Evolutionary conservation across 2,113 vertebrate genomes (phyloP).

Genomic region (Oryzias javanicus): DNA sequence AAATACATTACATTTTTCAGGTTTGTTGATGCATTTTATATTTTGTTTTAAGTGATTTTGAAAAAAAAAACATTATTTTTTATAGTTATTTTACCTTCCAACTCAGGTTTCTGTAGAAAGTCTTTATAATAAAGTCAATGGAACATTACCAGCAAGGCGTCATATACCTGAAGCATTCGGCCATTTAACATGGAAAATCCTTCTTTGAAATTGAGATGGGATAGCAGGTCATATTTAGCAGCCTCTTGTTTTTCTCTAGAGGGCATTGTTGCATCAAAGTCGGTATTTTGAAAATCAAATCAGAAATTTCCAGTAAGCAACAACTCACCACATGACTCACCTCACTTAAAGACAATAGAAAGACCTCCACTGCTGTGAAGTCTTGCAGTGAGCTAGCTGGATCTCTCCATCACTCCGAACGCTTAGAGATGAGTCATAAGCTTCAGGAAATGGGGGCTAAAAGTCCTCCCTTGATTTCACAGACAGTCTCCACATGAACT

Average conservation of each 20-base stretch:
- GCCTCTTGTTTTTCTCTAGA: not conserved
- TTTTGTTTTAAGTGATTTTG: too few relatives aligned
- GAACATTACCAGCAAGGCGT: not conserved
- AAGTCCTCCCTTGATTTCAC: conserved; percentile 1
- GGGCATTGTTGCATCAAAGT: not conserved
- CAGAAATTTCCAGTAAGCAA: conserved; percentile 39
- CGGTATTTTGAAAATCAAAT: conserved; percentile 18
- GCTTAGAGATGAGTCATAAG: conserved; percentile 41
- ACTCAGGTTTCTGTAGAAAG: too few relatives aligned
- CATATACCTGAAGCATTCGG: not conserved
- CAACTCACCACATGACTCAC: conserved; percentile 46
- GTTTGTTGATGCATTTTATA: too few relatives aligned
- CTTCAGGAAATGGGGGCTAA: conserved; percentile 27
- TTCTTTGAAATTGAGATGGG: conserved; percentile 1
- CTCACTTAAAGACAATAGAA: conserved; percentile 21
- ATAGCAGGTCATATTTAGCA: not conserved
- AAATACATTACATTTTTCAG: too few relatives aligned
- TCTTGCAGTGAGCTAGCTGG: conserved; percentile 14
- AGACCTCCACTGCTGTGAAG: conserved; percentile 12
- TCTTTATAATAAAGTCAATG: not conserved
- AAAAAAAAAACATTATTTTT: too few relatives aligned
- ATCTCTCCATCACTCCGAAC: conserved; percentile 8
- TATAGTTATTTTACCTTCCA: too few relatives aligned
- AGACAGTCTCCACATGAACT: conserved; percentile 11
- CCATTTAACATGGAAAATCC: not conserved